These are phyloP conservation scores for Ichneumoninae sp. DNA, from an alignment of 2,888 invertebrate genomes.

Conservation along the genomic window DNA sequence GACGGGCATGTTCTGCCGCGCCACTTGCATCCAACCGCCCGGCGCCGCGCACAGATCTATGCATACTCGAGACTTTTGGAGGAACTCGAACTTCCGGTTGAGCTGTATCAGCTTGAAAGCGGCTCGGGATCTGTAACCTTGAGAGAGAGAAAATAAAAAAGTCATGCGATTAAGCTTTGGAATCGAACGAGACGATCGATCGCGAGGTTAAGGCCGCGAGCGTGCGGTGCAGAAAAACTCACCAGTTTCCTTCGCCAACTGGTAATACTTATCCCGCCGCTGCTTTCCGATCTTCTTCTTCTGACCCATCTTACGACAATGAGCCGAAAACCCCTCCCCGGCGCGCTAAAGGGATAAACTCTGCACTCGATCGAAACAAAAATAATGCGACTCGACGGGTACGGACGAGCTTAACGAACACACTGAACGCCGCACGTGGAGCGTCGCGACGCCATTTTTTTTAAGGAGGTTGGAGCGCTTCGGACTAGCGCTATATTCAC, in stretches of 20 bases:
- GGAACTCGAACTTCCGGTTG: slow-evolving; percentile 98
- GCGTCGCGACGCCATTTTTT: slow-evolving; percentile 38
- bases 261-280: slow-evolving; percentile 99
- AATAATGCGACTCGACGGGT: neutral
- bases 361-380: neutral
- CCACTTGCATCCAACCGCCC: slow-evolving; percentile 99
- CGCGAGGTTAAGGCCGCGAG: slow-evolving; percentile 33
- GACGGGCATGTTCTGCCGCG: slow-evolving; percentile 98
- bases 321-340: slow-evolving; percentile 33
- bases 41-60: slow-evolving; percentile 99
- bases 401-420: slow-evolving; percentile 5
- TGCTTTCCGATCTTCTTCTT: slow-evolving; percentile 99
- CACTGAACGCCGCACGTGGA: slow-evolving; percentile 33
- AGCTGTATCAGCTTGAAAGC: slow-evolving; percentile 99
- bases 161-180: neutral
- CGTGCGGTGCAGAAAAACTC: slow-evolving; percentile 71
- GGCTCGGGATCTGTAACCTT: slow-evolving; percentile 98
- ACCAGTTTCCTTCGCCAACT: slow-evolving; percentile 99
- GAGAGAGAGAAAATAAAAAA: neutral
- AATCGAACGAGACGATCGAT: neutral
- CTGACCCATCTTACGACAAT: slow-evolving; percentile 91
- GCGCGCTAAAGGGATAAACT: slow-evolving; percentile 32
- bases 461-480: neutral
- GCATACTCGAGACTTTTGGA: slow-evolving; percentile 97
- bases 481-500: neutral